These are phyloP conservation scores for Mobula birostris DNA, from an alignment of 2,113 vertebrate species.

Conservation along the genomic window DNA sequence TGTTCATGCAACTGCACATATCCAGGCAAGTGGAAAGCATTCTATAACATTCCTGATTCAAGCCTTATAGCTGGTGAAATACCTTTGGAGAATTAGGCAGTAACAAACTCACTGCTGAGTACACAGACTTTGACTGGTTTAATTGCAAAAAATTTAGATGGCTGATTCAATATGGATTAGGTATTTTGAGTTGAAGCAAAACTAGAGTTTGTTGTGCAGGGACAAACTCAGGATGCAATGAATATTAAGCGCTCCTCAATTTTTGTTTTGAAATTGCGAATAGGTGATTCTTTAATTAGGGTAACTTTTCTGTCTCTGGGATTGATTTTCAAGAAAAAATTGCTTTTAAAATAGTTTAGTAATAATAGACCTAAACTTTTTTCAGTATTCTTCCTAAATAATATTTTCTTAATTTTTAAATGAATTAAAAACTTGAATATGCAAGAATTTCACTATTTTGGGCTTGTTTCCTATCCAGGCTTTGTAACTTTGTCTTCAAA, in stretches of 20 bases:
- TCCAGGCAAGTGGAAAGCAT: background rate
- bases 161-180: background rate
- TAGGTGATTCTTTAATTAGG: too few species aligned
- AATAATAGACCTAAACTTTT: too few species aligned
- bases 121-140: background rate
- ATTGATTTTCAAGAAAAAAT: too few species aligned
- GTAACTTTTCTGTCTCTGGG: too few species aligned
- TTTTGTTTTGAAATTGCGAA: background rate
- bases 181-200: background rate
- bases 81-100: background rate
- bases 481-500: too few species aligned
- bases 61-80: background rate
- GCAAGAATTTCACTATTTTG: too few species aligned
- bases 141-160: background rate
- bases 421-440: too few species aligned
- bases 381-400: too few species aligned
- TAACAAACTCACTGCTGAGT: background rate
- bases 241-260: background rate
- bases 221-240: background rate
- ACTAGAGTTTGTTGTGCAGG: background rate
- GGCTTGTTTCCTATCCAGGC: too few species aligned
- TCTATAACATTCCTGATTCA: background rate
- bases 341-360: too few species aligned
- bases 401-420: too few species aligned
- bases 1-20: too few species aligned